These are phyloP conservation scores for Todus mexicanus DNA, from an alignment of 2,797 vertebrate species.

Conservation along the genomic window DNA sequence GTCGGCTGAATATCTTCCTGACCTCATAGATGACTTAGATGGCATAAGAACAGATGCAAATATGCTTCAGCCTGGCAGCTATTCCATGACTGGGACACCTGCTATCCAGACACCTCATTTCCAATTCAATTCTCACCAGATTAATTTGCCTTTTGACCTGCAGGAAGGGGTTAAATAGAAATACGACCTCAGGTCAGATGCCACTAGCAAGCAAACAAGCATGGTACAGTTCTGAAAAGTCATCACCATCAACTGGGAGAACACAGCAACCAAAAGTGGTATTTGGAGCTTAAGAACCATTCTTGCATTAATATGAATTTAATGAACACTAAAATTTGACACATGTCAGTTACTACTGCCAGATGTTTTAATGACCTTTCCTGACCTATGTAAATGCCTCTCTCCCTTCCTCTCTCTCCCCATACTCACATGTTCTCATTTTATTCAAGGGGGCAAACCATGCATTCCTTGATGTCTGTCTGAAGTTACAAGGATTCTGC, in stretches of 20 bases:
- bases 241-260: constrained; percentile 66
- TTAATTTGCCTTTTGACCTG: constrained; percentile 83
- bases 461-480: background rate
- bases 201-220: constrained; percentile 86
- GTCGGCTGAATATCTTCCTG: constrained; percentile 77
- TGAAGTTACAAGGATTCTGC: constrained; percentile 16
- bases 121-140: constrained; percentile 79
- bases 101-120: constrained; percentile 76
- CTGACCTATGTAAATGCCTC: constrained; percentile 68
- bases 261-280: constrained; percentile 39
- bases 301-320: constrained; percentile 76
- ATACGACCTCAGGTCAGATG: constrained; percentile 76
- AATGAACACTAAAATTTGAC: constrained; percentile 72
- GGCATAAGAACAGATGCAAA: constrained; percentile 76
- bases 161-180: constrained; percentile 86
- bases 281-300: constrained; percentile 60
- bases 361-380: constrained; percentile 73
- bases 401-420: background rate
- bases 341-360: constrained; percentile 68
- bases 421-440: constrained; percentile 9
- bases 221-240: constrained; percentile 81
- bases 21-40: constrained; percentile 76
- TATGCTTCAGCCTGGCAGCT: constrained; percentile 72
- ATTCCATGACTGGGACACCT: constrained; percentile 68
- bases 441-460: constrained; percentile 19